Evolutionary conservation across 2,888 invertebrate genomes (phyloP), one percentile per base, ranked within the genome.

Genomic region (Euclidia mi): DNA sequence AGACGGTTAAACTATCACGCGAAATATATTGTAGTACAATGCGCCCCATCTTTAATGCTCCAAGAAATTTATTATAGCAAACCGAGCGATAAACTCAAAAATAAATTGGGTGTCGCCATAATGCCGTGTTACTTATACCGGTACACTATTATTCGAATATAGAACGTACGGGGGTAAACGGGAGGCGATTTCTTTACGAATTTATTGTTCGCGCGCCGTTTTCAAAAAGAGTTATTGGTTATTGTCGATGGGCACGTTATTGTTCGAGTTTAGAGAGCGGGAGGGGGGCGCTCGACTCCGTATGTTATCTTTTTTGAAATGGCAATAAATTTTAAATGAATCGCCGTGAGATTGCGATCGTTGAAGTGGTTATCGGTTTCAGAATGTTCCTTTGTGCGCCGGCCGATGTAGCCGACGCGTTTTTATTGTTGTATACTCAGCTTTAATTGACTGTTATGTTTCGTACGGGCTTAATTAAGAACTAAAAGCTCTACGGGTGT

Each of bases 291-390:
- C 72, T 68, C 49, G 55, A 51, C 71, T 74, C 73, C 78, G 67
- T 79, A 77, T 81, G 79, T 78, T 81, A 81, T 81, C 78, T 76
- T 75, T 78, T 79, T 78, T 72, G 65, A 80, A 74, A 80, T 74
- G 76, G 76, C 80, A 78, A 81, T 88, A 85, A 87, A 88, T 86
- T 87, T 81, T 75, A 78, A 81, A 84, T 83, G 85, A 89, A 88
- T 81, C 80, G 80, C 78, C 74, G 72, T 79, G 76, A 82, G 87
- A 87, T 87, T 85, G 84, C 78, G 51, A 78, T 80, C 78, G 79
- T 73, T 78, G 76, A 77, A 78, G 78, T 72, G 76, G 78, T 71
- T 81, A 81, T 80, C 78, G 77, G 75, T 78, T 82, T 74, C 60
- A 68, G 64, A 73, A 74, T 71, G 72, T 47, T 65, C 78, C 66